A percentile compares a stretch with the other conserved stretches of the same genome.
phyloP scores from a whole-genome alignment of 2,888 invertebrate species.

The Pemphredon lugubris region DNA sequence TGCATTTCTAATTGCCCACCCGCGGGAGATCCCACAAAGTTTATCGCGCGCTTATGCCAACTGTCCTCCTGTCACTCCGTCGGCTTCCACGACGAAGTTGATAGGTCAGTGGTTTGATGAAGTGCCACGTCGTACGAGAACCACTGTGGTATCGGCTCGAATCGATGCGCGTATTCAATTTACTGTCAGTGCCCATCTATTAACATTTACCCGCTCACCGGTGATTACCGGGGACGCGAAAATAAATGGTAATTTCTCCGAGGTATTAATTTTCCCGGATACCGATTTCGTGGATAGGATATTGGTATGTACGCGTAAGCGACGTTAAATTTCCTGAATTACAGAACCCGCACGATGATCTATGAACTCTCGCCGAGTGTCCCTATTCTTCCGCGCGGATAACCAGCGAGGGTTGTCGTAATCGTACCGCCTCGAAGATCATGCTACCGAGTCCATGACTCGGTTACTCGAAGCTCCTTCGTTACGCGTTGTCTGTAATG shows the following conservation, averaged over 20 bases:
- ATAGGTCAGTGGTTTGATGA: constrained; percentile 60
- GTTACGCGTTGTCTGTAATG: neutral
- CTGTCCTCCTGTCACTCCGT: constrained; percentile 35
- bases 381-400: constrained; percentile 19
- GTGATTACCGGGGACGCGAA: constrained; percentile 54
- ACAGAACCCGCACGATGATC: constrained; percentile 54
- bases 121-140: constrained; percentile 44
- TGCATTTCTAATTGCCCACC: constrained; percentile 60
- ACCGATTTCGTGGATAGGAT: constrained; percentile 56
- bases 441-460: neutral
- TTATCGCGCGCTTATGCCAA: constrained; percentile 14
- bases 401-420: constrained; percentile 12
- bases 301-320: constrained; percentile 38
- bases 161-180: constrained; percentile 70
- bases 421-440: constrained; percentile 5
- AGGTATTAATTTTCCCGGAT: constrained; percentile 53
- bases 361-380: constrained; percentile 45
- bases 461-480: neutral
- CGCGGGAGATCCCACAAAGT: constrained; percentile 25
- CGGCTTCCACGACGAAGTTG: constrained; percentile 29
- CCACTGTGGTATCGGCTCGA: constrained; percentile 51
- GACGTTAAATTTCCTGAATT: constrained; percentile 51
- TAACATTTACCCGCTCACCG: constrained; percentile 58
- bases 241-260: constrained; percentile 64
- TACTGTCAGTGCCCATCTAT: constrained; percentile 62